Evolutionary conservation across 2,797 vertebrate species (phyloP), one percentile per base, ranked within the genome.

Genomic region (Threskiornis aethiopicus): DNA sequence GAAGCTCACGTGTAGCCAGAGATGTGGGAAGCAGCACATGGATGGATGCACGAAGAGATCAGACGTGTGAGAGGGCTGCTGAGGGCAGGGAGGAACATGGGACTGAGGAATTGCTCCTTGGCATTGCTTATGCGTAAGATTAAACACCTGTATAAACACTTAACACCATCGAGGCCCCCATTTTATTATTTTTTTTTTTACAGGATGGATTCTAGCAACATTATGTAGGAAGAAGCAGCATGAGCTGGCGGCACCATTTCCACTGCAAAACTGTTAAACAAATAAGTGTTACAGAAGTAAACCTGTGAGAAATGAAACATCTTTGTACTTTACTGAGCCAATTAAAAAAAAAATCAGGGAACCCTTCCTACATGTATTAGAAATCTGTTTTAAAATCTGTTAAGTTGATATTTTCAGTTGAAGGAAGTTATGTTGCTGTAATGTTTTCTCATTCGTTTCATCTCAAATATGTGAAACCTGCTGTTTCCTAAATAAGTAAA

Each of bases 381-480:
- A 98, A 98, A 97, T 97, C 97, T 98, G 97, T 94, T 98, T 97
- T 96, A 83, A 98, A 98, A 97, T 97, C 97, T 97, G 97, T 97
- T 97, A 95, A 96, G 94, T 95, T 87, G 96, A 49, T 97, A 97
- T 97, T 97, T 97, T 97, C 96, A 89, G 89, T 96, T 91, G 91
- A 96, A 93, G 96, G 93, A 93, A 97, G 94, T 95, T 97, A 84
- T 97, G 97, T 96, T 97, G 95, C 97, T 61, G 89, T 94, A 97
- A 96, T 97, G 97, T 97, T 97, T 97, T 96, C 97, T 96, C 97
- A 96, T 97, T 97, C 54, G 78, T 97, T 98, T 97, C 79, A 95
- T 96, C 95, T 95, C 93, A 98, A 97, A 98, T 97, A 97, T 98
- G 97, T 97, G 97, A 97, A 96, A 97, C 97, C 97, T 97, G 97